phyloP scores from a whole-genome alignment of 2,797 vertebrate species.

The Holocentrus rufus region DNA sequence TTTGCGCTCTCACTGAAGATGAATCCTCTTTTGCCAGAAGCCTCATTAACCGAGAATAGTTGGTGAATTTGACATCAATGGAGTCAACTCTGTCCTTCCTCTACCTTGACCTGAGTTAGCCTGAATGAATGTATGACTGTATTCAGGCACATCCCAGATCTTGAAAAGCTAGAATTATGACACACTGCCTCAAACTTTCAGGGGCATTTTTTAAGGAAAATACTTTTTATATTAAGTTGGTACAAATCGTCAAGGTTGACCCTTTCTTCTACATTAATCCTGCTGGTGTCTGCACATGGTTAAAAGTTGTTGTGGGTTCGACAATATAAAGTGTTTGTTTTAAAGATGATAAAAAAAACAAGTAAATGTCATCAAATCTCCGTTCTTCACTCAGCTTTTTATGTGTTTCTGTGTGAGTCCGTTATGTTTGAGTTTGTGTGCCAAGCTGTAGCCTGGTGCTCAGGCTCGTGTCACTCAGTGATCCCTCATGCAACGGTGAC shows the following conservation, averaged over 20 bases:
- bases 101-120: not conserved
- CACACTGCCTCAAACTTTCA: no score
- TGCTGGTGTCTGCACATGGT: no score
- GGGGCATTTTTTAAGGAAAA: no score
- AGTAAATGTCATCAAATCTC: slow-evolving; percentile 33
- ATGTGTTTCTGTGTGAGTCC: slow-evolving; percentile 34
- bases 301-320: not conserved
- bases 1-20: slow-evolving; percentile 46
- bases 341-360: no score
- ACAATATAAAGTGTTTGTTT: not conserved
- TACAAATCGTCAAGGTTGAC: no score
- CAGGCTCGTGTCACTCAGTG: slow-evolving; percentile 70
- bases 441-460: slow-evolving; percentile 42
- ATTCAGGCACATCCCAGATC: no score
- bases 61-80: not conserved
- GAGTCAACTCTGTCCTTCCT: no score
- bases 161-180: no score
- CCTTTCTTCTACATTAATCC: no score
- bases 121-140: no score
- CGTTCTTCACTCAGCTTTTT: slow-evolving; percentile 10
- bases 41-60: not conserved
- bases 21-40: slow-evolving; percentile 34
- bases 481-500: slow-evolving; percentile 77
- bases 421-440: slow-evolving; percentile 41
- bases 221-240: no score